Base-by-base conservation (phyloP, 2,113 vertebrate genomes). In the Pavo muticus region DNA sequence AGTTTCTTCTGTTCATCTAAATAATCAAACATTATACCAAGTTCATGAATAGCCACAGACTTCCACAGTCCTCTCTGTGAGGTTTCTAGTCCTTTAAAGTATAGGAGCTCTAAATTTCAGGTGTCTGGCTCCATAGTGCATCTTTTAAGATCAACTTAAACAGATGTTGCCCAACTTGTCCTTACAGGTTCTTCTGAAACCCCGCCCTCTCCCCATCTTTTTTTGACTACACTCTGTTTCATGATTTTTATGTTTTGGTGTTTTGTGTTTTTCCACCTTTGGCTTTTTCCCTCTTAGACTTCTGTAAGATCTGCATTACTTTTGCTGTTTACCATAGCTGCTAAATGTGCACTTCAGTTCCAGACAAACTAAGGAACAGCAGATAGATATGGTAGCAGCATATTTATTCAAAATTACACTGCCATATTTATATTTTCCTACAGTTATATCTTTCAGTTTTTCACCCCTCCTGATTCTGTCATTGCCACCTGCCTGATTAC, bases 401-500 rank as follows among this genome's bases (percentile, higher is more conserved):
- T 39, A 10, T 77, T 84, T 30, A 81, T 68, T 8, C 6, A 56
- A 59, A 68, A 37, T 50, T 9, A 68, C 13, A 9, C 18, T 60
- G 12, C 20, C 12, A 1, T 48, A 23, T 81, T 65, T 87, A 3
- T 82, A 30, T 78, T 79, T 91, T 29, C 18, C 48, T 56, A 21
- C 37, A 25, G 6, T 84, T 75, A 8, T 2, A 11, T 16, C 7
- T 13, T 6, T 32, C 14, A 60, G 9, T 45, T 30, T 54, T 90
- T 59, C 64, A 32, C 4, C 9, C 6, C 14, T 65, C 37, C 39
- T 30, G n/a, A 68, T 14, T 42, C 17, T 74, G 2, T 42, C 30
- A 68, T 0, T 4, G 1, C 61, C 68, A 24, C 17, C 10, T 52
- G 7, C 14, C n/a, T 78, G 42, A 37, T 60, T 45, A 17, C 42